These are phyloP conservation scores for Andrena haemorrhoa DNA, from an alignment of 2,888 invertebrate species.

Conservation along the genomic window DNA sequence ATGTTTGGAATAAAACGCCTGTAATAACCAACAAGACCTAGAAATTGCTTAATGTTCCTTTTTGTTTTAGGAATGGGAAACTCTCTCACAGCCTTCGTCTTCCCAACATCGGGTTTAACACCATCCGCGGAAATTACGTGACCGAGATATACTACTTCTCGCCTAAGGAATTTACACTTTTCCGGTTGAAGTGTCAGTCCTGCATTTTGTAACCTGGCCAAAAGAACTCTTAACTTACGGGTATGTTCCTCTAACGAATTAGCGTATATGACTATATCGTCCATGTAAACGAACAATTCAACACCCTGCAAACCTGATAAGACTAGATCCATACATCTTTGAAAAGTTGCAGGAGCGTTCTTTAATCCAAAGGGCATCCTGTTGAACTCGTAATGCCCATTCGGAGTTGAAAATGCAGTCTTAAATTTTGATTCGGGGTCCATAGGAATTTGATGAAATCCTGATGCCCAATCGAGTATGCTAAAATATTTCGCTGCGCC, in stretches of 20 bases:
- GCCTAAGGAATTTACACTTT: neutral
- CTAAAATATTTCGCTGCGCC: conserved; percentile 5
- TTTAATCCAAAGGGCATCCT: conserved; percentile 23
- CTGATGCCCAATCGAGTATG: neutral
- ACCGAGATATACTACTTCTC: neutral
- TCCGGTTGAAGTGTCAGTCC: conserved; percentile 2
- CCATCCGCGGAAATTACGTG: neutral
- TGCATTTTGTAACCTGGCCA: neutral
- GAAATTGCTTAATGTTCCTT: conserved; percentile 17
- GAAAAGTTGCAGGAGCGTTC: conserved; percentile 15
- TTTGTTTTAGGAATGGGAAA: neutral
- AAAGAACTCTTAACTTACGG: neutral
- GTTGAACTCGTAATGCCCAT: conserved; percentile 14
- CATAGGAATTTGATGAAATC: neutral
- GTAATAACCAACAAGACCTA: conserved; percentile 6
- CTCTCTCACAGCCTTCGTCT: neutral
- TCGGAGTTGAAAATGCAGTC: conserved; percentile 12
- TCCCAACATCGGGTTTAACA: conserved; percentile 7
- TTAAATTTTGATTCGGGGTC: neutral
- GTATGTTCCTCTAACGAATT: conserved; percentile 2
- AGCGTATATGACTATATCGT: conserved; percentile 15
- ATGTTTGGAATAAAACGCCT: conserved; percentile 1
- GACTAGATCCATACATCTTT: neutral
- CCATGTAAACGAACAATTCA: conserved; percentile 10
- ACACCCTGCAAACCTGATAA: neutral